Evolutionary conservation across 1,140 invertebrate genomes (phyloP).

Genomic region (Rhyzopertha dominica): DNA sequence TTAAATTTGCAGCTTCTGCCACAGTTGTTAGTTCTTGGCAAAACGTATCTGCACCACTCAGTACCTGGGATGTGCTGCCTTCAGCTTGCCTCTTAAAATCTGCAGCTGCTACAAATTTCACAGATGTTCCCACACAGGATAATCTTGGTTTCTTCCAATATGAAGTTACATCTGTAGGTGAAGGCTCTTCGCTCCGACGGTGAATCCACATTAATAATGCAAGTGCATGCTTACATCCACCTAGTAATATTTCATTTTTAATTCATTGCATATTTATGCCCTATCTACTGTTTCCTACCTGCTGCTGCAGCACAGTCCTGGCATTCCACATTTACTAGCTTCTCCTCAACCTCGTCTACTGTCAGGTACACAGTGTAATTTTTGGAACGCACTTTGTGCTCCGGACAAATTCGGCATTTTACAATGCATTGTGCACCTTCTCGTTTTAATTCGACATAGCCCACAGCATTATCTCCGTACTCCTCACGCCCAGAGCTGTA

Average conservation of each 20-base stretch:
- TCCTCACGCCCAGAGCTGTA: conserved; percentile 15
- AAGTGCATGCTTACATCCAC: conserved; percentile 34
- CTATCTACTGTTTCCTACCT: too few species aligned
- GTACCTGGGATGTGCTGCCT: background rate
- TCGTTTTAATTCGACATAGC: conserved; percentile 30
- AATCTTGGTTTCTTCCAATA: conserved; percentile 40
- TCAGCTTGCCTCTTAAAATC: conserved; percentile 12
- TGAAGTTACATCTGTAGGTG: conserved; percentile 33
- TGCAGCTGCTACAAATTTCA: conserved; percentile 28
- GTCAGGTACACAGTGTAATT: conserved; percentile 21
- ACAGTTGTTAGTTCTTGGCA: conserved; percentile 9
- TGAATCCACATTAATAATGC: conserved; percentile 42
- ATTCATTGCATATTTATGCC: too few species aligned
- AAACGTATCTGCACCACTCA: conserved; percentile 14
- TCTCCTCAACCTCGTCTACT: conserved; percentile 23
- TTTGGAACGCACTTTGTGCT: conserved; percentile 29
- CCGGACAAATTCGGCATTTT: conserved; percentile 27
- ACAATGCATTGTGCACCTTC: conserved; percentile 27
- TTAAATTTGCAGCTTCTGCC: conserved; percentile 9
- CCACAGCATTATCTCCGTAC: conserved; percentile 34
- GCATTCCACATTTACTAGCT: conserved; percentile 23
- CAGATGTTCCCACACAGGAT: conserved; percentile 18
- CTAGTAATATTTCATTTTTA: conserved; percentile 2
- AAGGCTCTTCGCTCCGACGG: conserved; percentile 35
- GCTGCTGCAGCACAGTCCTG: conserved; percentile 27